Conservation (phyloP, 2,888 invertebrate genomes). For the Lasius platythorax region DNA sequence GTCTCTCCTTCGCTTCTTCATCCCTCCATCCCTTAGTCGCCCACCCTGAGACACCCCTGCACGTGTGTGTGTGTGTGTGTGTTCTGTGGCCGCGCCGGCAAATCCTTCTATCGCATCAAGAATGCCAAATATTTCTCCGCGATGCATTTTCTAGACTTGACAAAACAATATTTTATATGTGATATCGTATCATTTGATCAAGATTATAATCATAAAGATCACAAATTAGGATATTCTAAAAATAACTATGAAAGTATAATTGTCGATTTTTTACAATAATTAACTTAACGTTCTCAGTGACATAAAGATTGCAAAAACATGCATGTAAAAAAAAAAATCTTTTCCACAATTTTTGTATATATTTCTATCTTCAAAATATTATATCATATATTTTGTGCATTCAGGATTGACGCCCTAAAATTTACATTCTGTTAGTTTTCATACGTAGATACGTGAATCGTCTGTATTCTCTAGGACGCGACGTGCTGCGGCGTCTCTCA, state of each 20-base stretch:
- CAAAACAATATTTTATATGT: neutral
- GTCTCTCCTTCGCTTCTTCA: neutral
- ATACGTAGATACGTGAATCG: neutral
- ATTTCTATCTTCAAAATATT: neutral
- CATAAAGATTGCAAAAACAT: neutral
- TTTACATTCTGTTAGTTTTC: neutral
- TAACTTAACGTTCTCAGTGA: neutral
- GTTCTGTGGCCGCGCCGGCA: neutral
- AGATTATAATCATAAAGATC: neutral
- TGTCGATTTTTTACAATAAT: neutral
- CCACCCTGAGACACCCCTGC: neutral
- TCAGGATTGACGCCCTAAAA: neutral
- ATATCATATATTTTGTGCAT: neutral
- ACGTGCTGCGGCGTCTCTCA: neutral
- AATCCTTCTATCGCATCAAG: neutral
- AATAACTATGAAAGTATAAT: neutral
- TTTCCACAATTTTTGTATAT: neutral
- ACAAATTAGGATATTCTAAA: neutral
- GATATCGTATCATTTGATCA: neutral
- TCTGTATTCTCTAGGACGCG: neutral
- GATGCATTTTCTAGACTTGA: neutral
- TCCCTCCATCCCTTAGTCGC: neutral
- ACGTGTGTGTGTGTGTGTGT: too few relatives aligned
- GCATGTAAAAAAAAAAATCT: neutral
- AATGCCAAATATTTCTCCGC: neutral